Evolutionary conservation across 2,797 vertebrate genomes (phyloP).

Genomic region (Myripristis jacobus): DNA sequence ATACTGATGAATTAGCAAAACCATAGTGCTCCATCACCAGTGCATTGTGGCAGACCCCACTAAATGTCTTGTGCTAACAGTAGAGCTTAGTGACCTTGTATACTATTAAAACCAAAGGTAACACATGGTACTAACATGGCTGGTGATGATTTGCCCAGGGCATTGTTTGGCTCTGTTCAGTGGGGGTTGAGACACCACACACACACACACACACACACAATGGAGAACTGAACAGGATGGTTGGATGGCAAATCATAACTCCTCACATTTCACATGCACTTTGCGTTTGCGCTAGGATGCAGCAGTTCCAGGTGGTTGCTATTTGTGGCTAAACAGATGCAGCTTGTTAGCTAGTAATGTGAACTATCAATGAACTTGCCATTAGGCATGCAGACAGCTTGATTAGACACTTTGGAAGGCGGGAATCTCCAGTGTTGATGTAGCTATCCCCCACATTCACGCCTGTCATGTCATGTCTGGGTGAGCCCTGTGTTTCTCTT

Average conservation of each 20-base stretch:
- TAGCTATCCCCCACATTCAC: background rate
- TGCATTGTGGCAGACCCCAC: conserved; percentile 19
- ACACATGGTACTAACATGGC: conserved; percentile 55
- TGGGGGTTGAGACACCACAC: conserved; percentile 21
- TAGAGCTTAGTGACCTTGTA: conserved; percentile 61
- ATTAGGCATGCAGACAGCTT: conserved; percentile 23
- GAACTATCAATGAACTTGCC: conserved; percentile 43
- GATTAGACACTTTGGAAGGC: conserved; percentile 36
- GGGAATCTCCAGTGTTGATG: conserved; percentile 16
- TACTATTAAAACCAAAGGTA: conserved; percentile 45
- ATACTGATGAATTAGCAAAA: conserved; percentile 51
- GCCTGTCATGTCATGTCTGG: background rate
- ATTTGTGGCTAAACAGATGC: conserved; percentile 57
- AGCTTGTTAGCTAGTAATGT: conserved; percentile 53
- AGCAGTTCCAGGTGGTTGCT: conserved; percentile 51
- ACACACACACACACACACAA: background rate
- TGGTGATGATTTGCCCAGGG: conserved; percentile 31
- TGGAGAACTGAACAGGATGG: conserved; percentile 21
- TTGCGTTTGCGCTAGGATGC: conserved; percentile 27
- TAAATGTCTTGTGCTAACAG: conserved; percentile 42
- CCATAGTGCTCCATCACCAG: conserved; percentile 27
- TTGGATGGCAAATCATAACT: conserved; percentile 20
- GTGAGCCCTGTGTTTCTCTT: background rate
- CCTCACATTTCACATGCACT: conserved; percentile 23
- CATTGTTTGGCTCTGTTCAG: conserved; percentile 8